Evolutionary conservation across 1,140 invertebrate species (phyloP).

Genomic region (Cotesia vestalis): DNA sequence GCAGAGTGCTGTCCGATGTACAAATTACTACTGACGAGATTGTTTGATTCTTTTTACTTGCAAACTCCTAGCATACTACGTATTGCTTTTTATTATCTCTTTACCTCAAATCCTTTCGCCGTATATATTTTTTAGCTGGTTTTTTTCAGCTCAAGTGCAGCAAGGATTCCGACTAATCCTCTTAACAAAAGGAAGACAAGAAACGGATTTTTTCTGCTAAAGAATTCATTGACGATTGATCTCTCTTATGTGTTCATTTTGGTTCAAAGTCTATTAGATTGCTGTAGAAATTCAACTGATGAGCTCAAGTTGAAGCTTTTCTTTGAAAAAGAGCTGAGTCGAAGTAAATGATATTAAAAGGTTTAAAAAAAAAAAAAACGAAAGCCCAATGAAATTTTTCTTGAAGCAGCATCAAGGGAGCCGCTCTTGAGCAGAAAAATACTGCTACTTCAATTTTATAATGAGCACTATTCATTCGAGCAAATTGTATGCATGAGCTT

Average conservation of each 20-base stretch:
- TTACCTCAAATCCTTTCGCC: neutral
- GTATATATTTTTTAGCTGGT: neutral
- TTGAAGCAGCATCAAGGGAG: no score
- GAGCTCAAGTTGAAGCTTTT: no score
- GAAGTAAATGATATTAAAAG: no score
- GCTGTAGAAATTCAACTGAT: no score
- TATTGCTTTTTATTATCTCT: neutral
- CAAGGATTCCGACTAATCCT: neutral
- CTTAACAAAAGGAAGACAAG: neutral
- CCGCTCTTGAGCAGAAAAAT: neutral
- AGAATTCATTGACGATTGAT: neutral
- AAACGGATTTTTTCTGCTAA: neutral
- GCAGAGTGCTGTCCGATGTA: conserved; percentile 22
- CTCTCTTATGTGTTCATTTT: neutral
- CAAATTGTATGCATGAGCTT: neutral
- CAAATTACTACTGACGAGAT: neutral
- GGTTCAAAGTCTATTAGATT: no score
- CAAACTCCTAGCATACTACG: neutral
- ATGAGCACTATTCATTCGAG: conserved; percentile 11
- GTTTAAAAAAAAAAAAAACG: no score
- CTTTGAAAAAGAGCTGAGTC: no score
- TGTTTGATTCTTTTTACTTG: neutral
- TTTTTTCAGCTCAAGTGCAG: neutral
- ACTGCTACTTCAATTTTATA: conserved; percentile 2
- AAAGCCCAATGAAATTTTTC: no score